phyloP scores from a whole-genome alignment of 2,888 invertebrate species.

The Diarsia brunnea region DNA sequence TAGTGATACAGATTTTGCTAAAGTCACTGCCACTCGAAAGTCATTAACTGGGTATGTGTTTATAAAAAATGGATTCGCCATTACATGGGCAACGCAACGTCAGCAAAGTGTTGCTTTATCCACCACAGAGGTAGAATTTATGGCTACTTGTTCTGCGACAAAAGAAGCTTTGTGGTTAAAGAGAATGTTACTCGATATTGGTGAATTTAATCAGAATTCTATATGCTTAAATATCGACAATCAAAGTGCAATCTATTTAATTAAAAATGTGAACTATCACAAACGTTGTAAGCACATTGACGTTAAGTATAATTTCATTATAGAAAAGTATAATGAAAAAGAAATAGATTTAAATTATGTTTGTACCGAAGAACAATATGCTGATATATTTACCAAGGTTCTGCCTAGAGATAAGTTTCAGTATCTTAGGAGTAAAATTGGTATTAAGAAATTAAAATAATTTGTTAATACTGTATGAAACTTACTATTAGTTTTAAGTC shows the following conservation, averaged over 20 bases:
- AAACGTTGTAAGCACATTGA: no score
- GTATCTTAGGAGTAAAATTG: no score
- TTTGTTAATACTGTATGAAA: no score
- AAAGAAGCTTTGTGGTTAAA: conserved; percentile 1
- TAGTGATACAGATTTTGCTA: background rate
- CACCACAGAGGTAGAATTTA: background rate
- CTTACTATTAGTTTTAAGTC: no score
- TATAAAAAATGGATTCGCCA: background rate
- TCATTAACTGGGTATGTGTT: background rate
- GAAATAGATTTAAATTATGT: no score
- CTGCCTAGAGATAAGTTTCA: no score
- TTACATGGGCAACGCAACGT: background rate
- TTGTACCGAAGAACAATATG: no score
- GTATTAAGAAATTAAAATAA: no score
- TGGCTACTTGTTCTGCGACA: background rate
- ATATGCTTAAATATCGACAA: background rate
- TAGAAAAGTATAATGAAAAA: no score
- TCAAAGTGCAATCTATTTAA: background rate
- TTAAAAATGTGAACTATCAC: background rate
- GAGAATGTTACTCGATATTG: background rate
- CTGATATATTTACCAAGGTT: no score
- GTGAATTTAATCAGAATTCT: background rate
- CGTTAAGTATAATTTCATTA: background rate
- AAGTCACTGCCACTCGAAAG: background rate
- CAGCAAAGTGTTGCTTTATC: background rate